Evolutionary conservation across 2,797 vertebrate species (phyloP).

Genomic region (Hozukius guyotensis): DNA sequence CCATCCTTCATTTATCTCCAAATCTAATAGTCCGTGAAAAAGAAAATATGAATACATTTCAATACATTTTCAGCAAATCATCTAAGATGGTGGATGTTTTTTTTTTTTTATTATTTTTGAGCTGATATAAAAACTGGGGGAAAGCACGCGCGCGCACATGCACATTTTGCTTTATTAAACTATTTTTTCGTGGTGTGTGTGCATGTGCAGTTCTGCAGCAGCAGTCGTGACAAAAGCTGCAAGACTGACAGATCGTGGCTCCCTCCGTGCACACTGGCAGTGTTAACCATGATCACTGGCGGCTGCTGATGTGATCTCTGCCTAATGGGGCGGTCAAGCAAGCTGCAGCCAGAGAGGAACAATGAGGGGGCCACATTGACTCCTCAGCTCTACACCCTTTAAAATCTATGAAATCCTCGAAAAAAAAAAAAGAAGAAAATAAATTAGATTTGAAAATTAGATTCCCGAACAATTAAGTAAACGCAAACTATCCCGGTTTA

Average conservation of each 20-base stretch:
- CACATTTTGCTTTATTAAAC: slow-evolving; percentile 22
- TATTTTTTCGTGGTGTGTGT: slow-evolving; percentile 19
- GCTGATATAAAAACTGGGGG: slow-evolving; percentile 12
- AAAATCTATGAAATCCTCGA: slow-evolving; percentile 90
- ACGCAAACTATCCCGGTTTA: slow-evolving; percentile 88
- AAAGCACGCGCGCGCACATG: slow-evolving; percentile 1
- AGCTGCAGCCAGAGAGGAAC: slow-evolving; percentile 90
- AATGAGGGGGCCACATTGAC: slow-evolving; percentile 88
- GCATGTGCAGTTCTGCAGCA: neutral
- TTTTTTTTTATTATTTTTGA: neutral
- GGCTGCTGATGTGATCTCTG: slow-evolving; percentile 93
- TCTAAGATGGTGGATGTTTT: slow-evolving; percentile 69
- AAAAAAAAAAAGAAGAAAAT: slow-evolving; percentile 83
- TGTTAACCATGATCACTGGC: slow-evolving; percentile 90
- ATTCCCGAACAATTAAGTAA: slow-evolving; percentile 93
- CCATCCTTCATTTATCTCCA: slow-evolving; percentile 88
- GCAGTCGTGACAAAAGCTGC: slow-evolving; percentile 54
- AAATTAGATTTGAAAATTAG: slow-evolving; percentile 89
- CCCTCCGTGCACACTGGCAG: slow-evolving; percentile 79
- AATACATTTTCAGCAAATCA: slow-evolving; percentile 80
- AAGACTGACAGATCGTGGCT: slow-evolving; percentile 77
- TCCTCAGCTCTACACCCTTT: slow-evolving; percentile 80
- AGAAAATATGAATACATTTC: slow-evolving; percentile 87
- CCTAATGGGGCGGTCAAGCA: slow-evolving; percentile 98
- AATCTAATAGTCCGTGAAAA: slow-evolving; percentile 89